Evolutionary conservation across 2,113 vertebrate genomes (phyloP), one percentile per base, ranked within the genome.

Genomic region (Salvelinus fontinalis): DNA sequence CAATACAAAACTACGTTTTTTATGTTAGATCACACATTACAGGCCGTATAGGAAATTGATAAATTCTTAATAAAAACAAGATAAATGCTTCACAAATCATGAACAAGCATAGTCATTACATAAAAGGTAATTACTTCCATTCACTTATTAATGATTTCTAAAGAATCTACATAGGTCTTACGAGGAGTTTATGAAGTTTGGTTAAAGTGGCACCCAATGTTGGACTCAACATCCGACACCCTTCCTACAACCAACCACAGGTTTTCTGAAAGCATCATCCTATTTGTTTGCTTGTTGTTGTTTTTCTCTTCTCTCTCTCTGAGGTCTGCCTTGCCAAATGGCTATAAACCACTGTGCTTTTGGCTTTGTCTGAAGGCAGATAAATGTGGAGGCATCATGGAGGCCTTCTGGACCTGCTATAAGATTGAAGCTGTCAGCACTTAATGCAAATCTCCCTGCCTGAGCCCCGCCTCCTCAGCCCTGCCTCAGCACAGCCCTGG

Each of bases 341-440:
- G 62, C 59, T 74, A 49, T 82, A 79, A 82, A 84, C 79, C 31
- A 70, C 26, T 22, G 11, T 12, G 48, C 14, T 60, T 51, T 74
- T 83, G 76, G 26, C 48, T n/a, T 81, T 73, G 73, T 76, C 69
- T 76, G 83, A 81, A 71, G 80, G 79, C 75, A 77, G 62, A 71
- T 75, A 72, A 76, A 83, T 71, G 75, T 54, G 73, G 70, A 67
- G 2, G 11, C 51, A 59, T 72, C 54, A 26, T 75, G 69, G 54
- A 64, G 74, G 76, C 29, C 34, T 16, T 6, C 18, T 70, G 2
- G 29, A 29, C 73, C 73, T 76, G 64, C 79, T 81, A 59, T 84
- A 24, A 85, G 80, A 89, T 78, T 71, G 51, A 85, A 82, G 70
- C 81, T 89, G 88, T 93, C 89, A 90, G 88, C 87, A 83, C 77